A percentile compares a stretch with the other conserved stretches of the same genome.
Evolutionary conservation across 1,140 invertebrate species (phyloP).

Genomic region (Dendroctonus valens): DNA sequence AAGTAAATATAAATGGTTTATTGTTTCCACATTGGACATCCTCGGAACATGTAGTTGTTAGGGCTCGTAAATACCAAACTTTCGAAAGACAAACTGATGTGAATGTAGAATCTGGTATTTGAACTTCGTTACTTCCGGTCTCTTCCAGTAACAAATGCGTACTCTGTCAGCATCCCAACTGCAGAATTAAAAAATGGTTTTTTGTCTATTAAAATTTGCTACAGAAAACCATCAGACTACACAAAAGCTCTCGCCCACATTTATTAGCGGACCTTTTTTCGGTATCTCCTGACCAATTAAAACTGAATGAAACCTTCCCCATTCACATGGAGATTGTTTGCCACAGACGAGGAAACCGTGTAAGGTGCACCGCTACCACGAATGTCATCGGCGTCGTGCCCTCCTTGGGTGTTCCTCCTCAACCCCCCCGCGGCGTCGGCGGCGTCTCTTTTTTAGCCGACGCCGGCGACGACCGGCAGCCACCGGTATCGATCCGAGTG

Average conservation of each 20-base stretch:
- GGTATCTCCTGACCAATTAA: background rate
- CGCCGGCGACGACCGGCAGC: background rate
- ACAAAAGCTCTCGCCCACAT: background rate
- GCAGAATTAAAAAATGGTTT: too few species aligned
- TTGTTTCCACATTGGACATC: too few species aligned
- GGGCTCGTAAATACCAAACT: too few species aligned
- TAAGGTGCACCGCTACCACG: conserved; percentile 22
- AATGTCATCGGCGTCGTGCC: conserved; percentile 15
- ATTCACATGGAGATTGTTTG: background rate
- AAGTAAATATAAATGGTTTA: too few species aligned
- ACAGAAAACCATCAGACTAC: background rate
- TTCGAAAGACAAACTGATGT: too few species aligned
- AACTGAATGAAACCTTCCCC: background rate
- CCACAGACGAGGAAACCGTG: conserved; percentile 8
- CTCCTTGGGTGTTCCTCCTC: conserved; percentile 4
- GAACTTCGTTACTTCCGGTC: too few species aligned
- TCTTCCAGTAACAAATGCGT: too few species aligned
- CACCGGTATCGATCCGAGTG: conserved; percentile 14
- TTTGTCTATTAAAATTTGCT: too few species aligned
- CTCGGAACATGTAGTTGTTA: too few species aligned
- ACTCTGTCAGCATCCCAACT: too few species aligned
- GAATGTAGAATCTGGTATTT: too few species aligned
- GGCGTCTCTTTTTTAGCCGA: conserved; percentile 4
- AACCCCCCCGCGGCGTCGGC: conserved; percentile 3
- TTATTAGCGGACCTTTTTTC: background rate